Base-by-base conservation (phyloP, 30 jellyfish, hydroid and myxozoan genomes). In the Euphysa ruthae region DNA sequence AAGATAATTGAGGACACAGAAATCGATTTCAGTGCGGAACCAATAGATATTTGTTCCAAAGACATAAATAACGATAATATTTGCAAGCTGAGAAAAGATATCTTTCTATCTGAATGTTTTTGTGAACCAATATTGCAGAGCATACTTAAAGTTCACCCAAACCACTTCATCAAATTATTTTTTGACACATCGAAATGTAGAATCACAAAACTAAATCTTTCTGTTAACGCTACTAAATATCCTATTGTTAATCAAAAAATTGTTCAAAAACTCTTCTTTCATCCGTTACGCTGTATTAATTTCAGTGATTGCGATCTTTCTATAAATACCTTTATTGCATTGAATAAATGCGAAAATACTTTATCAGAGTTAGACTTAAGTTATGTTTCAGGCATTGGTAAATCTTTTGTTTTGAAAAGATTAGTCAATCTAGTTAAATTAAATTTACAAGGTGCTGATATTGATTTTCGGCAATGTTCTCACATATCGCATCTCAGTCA, bases 121-220 rank as follows among this genome's bases (percentile, higher is more conserved):
- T 61, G 94, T 38, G 94, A 82, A 43, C 78, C 68, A n/a, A 31
- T 82, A 24, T 58, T 82, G 16, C 72, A 63, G 19, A 35, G 43
- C 22, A 54, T 82, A 5, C 55, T 73, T 35, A 63, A 33, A 28
- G 33, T 44, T 6, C 80, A 73, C 16, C 79, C 85, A 1, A 21
- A 43, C 12, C 31, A 35, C 8, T 82, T 49, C 49, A 22, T 82
- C 16, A n/a, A 42, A 54, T 50, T 61, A 8, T 82, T 82, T 43
- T 13, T 56, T 12, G 90, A 82, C 38, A 27, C 22, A 6, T 28
- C 26, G 19, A 65, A 63, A 51, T 82, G 94, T 52, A 52, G 58
- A 34, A 54, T 82, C 49, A 62, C 82, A 22, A 73, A 35, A 46
- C 69, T 82, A 6, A 50, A 82, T 43, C 51, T 82, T 26, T 63